Evolutionary conservation across 2,797 vertebrate genomes (phyloP), one percentile per base, ranked within the genome.

Genomic region (Platalea minor): DNA sequence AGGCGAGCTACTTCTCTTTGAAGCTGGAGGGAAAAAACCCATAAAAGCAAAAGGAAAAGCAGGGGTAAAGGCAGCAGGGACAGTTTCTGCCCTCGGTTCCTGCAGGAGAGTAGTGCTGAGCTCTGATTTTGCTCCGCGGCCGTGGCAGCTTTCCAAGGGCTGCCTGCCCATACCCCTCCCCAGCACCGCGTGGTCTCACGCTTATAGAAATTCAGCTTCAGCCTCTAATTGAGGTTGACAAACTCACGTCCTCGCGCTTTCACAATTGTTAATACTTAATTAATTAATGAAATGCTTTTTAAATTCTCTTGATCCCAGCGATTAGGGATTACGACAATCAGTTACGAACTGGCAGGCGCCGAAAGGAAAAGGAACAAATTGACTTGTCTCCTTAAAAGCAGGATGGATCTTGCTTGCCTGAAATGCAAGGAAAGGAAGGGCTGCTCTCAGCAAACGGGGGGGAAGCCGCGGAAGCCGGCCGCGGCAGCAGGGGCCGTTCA

Each of bases 171-270:
- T 6, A 13, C 21, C 48, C 29, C 39, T 19, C 53, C n/a, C 53
- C 5, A 1, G 59, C 68, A 69, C 56, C 1, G 4, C 1, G 6
- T 2, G 1, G 14, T 8, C 54, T 63, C 63, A 19, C 3, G 4
- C 21, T 3, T 1, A 2, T 0, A 25, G 39, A 65, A 79, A 75
- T 21, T 15, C 79, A 51, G 50, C 57, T 45, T 56, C 80, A 82
- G 75, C 67, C 56, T 37, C 67, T 85, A 91, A 93, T 11, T 77
- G 88, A 63, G 85, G 89, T 14, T 35, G 72, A 93, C 93, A 88
- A 79, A 64, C 64, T 69, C 25, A 1, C 4, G 1, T 83, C 74
- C 78, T 70, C 7, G 1, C 5, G 6, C 75, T 73, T 35, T 41
- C 3, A 1, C 78, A 39, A 25, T 28, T 7, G 4, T 85, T 91